Evolutionary conservation across 2,113 vertebrate species (phyloP), one percentile per base, ranked within the genome.

Genomic region (Channa argus): DNA sequence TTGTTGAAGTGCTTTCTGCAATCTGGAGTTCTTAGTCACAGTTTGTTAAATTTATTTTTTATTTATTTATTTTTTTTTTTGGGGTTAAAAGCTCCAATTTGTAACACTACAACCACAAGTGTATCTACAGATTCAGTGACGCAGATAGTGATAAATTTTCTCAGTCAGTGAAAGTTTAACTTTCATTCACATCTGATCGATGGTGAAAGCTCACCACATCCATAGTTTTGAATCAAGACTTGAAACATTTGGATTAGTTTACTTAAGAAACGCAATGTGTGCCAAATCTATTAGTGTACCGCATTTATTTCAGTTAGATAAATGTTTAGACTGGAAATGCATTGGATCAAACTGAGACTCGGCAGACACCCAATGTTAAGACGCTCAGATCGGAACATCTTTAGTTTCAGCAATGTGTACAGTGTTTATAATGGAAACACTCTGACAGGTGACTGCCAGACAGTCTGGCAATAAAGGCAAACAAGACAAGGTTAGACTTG

Each of bases 391-490:
- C 2, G 0, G 0, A 10, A 59, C 0, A 2, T 41, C 11, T 24
- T 3, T 8, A 24, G 3, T 37, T 52, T 9, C 2, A 36, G 15
- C 8, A 55, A 5, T 36, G 34, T 68, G 10, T 38, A 10, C 0
- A 0, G 36, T 39, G 38, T 70, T 65, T 43, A 4, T 38, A 44
- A 38, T 41, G 53, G 10, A 51, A 62, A 54, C 24, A 24, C n/a
- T 41, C 9, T 63, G 65, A 71, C 66, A 14, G 41, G 49, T 36
- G 39, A 61, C 36, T 24, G 24, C 24, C 24, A 24, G 24, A 24
- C 24, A 24, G 24, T 24, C 24, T 60, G 53, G 55, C 15, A 76
- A 61, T 72, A 38, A 61, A 53, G 53, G 47, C 60, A 63, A 72
- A 69, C n/a, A 9, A 63, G 41, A 63, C 47, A 6, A 65, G 51